Conservation (phyloP, 2,113 vertebrate genomes). For the Cervus canadensis region DNA sequence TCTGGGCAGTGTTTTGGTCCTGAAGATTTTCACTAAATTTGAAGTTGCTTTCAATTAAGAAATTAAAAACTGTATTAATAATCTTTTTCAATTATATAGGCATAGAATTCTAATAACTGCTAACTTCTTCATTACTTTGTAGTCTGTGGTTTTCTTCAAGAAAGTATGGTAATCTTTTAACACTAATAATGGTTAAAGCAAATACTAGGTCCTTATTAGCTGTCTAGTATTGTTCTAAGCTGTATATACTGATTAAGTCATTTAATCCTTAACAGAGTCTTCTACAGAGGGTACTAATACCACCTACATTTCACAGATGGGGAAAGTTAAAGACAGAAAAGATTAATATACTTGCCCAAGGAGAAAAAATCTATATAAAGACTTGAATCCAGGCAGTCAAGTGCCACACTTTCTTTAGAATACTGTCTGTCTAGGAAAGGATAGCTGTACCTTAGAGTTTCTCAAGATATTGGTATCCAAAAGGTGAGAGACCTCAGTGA, state of each 20-base stretch:
- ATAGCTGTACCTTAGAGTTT: neutral
- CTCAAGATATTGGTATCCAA: neutral
- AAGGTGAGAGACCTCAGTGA: neutral
- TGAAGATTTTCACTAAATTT: neutral
- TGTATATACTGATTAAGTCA: neutral
- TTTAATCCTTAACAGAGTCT: neutral
- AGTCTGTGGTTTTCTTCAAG: slow-evolving; percentile 10
- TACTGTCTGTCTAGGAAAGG: neutral
- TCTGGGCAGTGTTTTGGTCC: neutral
- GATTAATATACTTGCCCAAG: neutral
- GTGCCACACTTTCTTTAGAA: neutral
- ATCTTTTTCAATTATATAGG: neutral
- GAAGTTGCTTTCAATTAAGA: neutral
- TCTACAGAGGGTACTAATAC: neutral
- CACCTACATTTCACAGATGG: neutral
- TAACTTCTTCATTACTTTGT: neutral
- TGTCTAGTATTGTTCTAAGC: neutral
- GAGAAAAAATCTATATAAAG: neutral
- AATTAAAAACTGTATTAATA: neutral
- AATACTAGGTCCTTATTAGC: neutral
- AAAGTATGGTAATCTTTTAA: neutral
- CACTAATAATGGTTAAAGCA: neutral
- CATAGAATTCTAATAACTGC: neutral
- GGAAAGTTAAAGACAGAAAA: neutral
- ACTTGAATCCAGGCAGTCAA: neutral